Evolutionary conservation across 2,113 vertebrate genomes (phyloP).

Genomic region (Hirundichthys speculiger): DNA sequence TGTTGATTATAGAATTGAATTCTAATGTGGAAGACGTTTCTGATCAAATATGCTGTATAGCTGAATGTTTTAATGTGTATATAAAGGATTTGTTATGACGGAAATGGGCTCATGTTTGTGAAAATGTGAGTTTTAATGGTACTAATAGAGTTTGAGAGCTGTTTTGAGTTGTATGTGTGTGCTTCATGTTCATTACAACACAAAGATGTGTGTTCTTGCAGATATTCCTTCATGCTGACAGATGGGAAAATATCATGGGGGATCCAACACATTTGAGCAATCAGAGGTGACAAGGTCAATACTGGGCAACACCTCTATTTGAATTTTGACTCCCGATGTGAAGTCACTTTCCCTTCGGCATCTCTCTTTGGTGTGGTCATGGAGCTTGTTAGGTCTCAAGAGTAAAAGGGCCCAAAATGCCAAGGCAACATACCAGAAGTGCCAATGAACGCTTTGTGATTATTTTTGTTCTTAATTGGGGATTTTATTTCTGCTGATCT

Average conservation of each 20-base stretch:
- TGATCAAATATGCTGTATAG: too few relatives aligned
- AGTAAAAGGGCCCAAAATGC: constrained; percentile 61
- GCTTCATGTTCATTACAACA: neutral
- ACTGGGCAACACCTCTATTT: constrained; percentile 39
- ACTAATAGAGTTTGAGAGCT: too few relatives aligned
- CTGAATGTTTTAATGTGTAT: too few relatives aligned
- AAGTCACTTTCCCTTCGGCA: constrained; percentile 36
- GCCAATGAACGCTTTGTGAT: constrained; percentile 62
- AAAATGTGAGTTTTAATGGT: too few relatives aligned
- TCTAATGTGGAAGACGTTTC: too few relatives aligned
- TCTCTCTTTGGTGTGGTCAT: constrained; percentile 18
- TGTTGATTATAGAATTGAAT: neutral
- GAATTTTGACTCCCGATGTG: constrained; percentile 52
- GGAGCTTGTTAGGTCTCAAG: constrained; percentile 65
- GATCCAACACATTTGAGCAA: constrained; percentile 23
- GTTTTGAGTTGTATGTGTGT: neutral
- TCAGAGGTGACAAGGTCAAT: constrained; percentile 60
- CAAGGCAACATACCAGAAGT: constrained; percentile 53
- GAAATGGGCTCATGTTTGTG: too few relatives aligned
- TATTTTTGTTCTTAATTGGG: constrained; percentile 63
- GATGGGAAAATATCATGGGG: constrained; percentile 39
- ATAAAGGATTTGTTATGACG: too few relatives aligned
- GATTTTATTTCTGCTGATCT: constrained; percentile 61
- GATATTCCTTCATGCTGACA: constrained; percentile 37
- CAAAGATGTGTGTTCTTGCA: neutral